Evolutionary conservation across 2,888 invertebrate species (phyloP).

Genomic region (Cybosia mesomella): DNA sequence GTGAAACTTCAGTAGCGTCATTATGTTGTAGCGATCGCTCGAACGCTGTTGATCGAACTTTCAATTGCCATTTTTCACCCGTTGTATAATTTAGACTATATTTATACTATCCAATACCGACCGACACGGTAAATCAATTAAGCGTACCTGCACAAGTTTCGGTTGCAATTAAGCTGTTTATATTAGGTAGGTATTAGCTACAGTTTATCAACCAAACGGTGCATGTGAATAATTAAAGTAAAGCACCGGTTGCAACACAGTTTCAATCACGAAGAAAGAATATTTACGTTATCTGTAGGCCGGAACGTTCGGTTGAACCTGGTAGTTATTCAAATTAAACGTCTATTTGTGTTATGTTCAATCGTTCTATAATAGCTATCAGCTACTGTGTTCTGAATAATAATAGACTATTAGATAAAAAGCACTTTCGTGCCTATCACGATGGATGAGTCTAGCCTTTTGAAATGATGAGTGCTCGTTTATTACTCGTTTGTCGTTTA

Average conservation of each 20-base stretch:
- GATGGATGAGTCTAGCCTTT: slow-evolving; percentile 30
- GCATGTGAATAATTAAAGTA: slow-evolving; percentile 43
- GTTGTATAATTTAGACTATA: slow-evolving; percentile 51
- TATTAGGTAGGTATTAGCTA: slow-evolving; percentile 63
- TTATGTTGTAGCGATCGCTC: slow-evolving; percentile 64
- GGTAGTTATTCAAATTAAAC: slow-evolving; percentile 33
- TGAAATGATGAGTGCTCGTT: slow-evolving; percentile 37
- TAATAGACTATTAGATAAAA: slow-evolving; percentile 35
- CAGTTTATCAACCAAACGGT: slow-evolving; percentile 41
- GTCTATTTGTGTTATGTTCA: slow-evolving; percentile 33
- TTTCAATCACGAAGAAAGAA: slow-evolving; percentile 39
- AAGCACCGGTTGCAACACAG: slow-evolving; percentile 35
- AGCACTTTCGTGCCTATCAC: slow-evolving; percentile 29
- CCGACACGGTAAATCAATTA: slow-evolving; percentile 69
- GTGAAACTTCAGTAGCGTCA: slow-evolving; percentile 68
- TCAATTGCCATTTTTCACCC: slow-evolving; percentile 61
- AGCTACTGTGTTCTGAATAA: slow-evolving; percentile 29
- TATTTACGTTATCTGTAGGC: slow-evolving; percentile 27
- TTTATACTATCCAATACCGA: slow-evolving; percentile 58
- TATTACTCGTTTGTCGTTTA: slow-evolving; percentile 38
- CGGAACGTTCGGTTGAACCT: slow-evolving; percentile 20
- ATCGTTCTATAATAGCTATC: slow-evolving; percentile 35
- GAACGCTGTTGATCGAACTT: slow-evolving; percentile 53
- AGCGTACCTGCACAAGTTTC: slow-evolving; percentile 65
- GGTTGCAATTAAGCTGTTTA: slow-evolving; percentile 68